Evolutionary conservation across 1,140 invertebrate genomes (phyloP).

Genomic region (Caerostris extrusa): DNA sequence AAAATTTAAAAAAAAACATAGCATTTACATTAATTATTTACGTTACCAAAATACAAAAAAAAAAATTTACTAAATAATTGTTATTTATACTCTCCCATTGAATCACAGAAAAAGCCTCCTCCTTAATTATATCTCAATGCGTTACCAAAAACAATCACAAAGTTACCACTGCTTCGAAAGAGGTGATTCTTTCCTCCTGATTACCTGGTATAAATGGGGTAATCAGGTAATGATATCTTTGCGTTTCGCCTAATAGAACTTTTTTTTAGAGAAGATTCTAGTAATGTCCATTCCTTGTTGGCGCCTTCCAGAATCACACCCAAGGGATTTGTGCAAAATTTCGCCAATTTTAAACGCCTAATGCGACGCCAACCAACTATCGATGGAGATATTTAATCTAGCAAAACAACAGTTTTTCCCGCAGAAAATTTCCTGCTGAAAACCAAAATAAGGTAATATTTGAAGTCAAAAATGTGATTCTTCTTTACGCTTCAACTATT

Average conservation of each 20-base stretch:
- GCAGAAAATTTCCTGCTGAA: neutral
- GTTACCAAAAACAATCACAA: neutral
- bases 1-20: too few relatives aligned
- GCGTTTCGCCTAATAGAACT: neutral
- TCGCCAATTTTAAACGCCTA: conserved; percentile 14
- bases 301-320: neutral
- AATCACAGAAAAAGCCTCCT: too few relatives aligned
- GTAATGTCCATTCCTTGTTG: neutral
- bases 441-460: too few relatives aligned
- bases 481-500: too few relatives aligned
- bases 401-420: neutral
- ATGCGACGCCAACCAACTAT: neutral
- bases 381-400: neutral
- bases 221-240: neutral
- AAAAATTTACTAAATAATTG: too few relatives aligned
- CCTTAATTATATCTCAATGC: too few relatives aligned
- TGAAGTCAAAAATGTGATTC: too few relatives aligned
- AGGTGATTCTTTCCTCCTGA: neutral
- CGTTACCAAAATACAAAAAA: too few relatives aligned
- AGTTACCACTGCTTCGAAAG: neutral
- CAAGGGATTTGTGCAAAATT: neutral
- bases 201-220: neutral
- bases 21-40: too few relatives aligned
- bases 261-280: conserved; percentile 2
- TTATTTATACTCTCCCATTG: too few relatives aligned